Percentiles rank a stretch among this genome's conserved stretches.
Evolutionary conservation across 1,140 invertebrate genomes (phyloP).

Genomic region (Aphelenchoides fujianensis): DNA sequence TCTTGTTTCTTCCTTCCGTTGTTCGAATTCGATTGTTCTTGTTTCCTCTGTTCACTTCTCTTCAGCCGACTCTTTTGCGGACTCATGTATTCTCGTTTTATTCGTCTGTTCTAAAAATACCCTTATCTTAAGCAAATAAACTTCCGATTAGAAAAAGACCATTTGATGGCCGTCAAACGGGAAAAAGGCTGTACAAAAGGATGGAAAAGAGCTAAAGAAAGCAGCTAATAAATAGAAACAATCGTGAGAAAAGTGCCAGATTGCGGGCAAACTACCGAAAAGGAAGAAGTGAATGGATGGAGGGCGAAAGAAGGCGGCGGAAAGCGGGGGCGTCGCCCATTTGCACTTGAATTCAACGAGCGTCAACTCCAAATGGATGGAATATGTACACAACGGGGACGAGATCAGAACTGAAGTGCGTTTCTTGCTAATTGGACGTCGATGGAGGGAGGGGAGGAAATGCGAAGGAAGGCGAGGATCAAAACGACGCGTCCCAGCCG

Average conservation of each 20-base stretch:
- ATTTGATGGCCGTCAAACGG: too few species aligned
- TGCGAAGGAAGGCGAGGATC: constrained; percentile 11
- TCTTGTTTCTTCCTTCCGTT: too few species aligned
- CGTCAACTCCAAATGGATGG: too few species aligned
- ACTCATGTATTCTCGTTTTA: constrained; percentile 2
- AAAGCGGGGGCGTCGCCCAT: not conserved
- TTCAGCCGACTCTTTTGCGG: not conserved
- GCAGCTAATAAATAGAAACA: too few species aligned
- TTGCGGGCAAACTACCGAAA: too few species aligned
- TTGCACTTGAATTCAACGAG: not conserved
- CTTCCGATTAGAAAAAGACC: too few species aligned
- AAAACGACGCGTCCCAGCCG: constrained; percentile 59
- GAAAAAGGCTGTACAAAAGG: too few species aligned
- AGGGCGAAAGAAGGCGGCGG: not conserved
- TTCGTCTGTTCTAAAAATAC: not conserved
- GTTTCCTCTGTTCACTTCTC: not conserved
- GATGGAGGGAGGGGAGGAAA: not conserved
- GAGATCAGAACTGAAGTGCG: not conserved
- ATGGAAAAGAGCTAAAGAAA: too few species aligned
- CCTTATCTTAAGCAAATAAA: not conserved
- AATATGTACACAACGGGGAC: not conserved
- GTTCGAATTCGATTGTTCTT: not conserved
- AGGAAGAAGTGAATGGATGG: not conserved
- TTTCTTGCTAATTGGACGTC: not conserved
- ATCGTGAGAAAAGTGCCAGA: too few species aligned